These are phyloP conservation scores for Ceratoteleas bidentatus DNA, from an alignment of 1,140 invertebrate species.

Conservation along the genomic window DNA sequence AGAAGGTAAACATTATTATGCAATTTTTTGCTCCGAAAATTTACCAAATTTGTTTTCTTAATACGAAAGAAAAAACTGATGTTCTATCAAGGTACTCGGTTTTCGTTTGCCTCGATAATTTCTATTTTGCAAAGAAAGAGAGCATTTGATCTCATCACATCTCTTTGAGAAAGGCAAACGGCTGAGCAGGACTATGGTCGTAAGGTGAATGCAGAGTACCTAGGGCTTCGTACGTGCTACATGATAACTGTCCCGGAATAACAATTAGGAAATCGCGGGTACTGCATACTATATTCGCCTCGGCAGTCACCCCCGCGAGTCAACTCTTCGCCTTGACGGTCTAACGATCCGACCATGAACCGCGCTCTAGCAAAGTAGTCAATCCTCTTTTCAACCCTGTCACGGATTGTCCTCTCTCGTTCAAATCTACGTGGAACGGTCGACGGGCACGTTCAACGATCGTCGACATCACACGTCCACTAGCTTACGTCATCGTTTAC, in stretches of 20 bases:
- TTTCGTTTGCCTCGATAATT: too few relatives aligned
- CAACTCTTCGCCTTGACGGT: constrained; percentile 49
- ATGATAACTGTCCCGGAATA: constrained; percentile 65
- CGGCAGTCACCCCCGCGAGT: constrained; percentile 53
- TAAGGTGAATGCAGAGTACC: constrained; percentile 69
- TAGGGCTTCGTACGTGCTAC: constrained; percentile 66
- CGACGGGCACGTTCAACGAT: constrained; percentile 67
- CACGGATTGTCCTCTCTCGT: constrained; percentile 65
- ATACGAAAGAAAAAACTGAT: too few relatives aligned
- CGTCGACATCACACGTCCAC: constrained; percentile 63
- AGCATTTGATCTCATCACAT: constrained; percentile 13
- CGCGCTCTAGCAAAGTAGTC: constrained; percentile 58
- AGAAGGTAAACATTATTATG: too few relatives aligned
- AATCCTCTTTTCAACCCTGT: constrained; percentile 68
- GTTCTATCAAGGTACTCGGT: too few relatives aligned
- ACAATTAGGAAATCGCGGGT: constrained; percentile 70
- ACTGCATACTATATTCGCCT: constrained; percentile 57
- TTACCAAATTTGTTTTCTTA: too few relatives aligned
- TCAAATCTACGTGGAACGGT: constrained; percentile 64
- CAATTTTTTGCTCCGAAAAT: too few relatives aligned
- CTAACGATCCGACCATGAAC: constrained; percentile 68
- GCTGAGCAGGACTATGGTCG: constrained; percentile 38
- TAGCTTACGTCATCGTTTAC: constrained; percentile 63
- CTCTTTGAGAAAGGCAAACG: constrained; percentile 30
- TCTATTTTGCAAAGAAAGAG: not conserved